Conservation (phyloP, 1,140 invertebrate species). For the Pectinophora gossypiella region DNA sequence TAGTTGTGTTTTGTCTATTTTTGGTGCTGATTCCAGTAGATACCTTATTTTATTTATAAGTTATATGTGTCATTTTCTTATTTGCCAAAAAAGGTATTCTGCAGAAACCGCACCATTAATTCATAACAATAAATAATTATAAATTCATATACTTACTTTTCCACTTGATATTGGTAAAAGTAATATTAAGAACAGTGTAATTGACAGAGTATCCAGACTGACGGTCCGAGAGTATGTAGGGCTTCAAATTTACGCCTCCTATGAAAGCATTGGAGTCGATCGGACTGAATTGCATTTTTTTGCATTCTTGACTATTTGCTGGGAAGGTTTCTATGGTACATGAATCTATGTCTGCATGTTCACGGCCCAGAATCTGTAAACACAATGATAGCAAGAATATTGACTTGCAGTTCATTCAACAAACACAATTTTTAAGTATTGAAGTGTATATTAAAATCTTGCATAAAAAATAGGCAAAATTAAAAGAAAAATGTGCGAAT, state of each 20-base stretch:
- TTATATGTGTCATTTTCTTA: too few relatives aligned
- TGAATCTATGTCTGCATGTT: constrained; percentile 32
- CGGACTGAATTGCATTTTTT: constrained; percentile 46
- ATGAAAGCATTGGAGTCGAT: constrained; percentile 45
- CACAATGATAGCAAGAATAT: constrained; percentile 1
- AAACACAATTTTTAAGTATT: background rate
- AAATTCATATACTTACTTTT: constrained; percentile 66
- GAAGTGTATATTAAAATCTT: too few relatives aligned
- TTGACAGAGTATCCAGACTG: constrained; percentile 25
- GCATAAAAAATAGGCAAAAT: too few relatives aligned
- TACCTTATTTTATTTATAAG: too few relatives aligned
- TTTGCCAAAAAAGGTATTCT: too few relatives aligned
- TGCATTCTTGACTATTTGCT: constrained; percentile 44
- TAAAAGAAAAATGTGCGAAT: too few relatives aligned
- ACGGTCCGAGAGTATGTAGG: constrained; percentile 33
- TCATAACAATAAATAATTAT: too few relatives aligned
- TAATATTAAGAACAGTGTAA: constrained; percentile 58
- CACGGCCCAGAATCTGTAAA: constrained; percentile 44
- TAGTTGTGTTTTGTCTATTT: too few relatives aligned
- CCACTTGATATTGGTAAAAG: constrained; percentile 68
- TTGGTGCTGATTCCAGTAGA: too few relatives aligned
- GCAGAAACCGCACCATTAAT: too few relatives aligned
- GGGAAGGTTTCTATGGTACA: constrained; percentile 51
- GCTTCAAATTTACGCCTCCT: constrained; percentile 52
- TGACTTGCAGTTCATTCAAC: background rate